phyloP scores from a whole-genome alignment of 2,113 vertebrate species.

The Crotophaga sulcirostris region DNA sequence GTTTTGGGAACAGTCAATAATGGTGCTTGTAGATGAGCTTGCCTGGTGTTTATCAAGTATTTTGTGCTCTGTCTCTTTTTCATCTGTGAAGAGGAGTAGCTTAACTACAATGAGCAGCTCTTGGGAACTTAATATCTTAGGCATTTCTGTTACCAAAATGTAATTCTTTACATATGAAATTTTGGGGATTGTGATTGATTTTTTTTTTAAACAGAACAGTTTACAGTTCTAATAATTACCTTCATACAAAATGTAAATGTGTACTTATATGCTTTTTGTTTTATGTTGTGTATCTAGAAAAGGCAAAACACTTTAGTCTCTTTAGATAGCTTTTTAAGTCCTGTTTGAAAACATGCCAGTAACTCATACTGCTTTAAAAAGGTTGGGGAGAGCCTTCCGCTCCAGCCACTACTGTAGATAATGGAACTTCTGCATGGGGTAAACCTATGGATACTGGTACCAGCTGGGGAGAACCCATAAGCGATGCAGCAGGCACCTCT shows the following conservation, averaged over 20 bases:
- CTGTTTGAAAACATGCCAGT: neutral
- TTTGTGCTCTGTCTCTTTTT: neutral
- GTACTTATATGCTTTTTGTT: neutral
- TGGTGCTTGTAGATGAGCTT: neutral
- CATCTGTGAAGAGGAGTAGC: neutral
- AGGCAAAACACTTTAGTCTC: neutral
- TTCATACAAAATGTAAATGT: neutral
- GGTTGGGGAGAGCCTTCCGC: conserved; percentile 88
- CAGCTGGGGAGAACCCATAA: conserved; percentile 84
- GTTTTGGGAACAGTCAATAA: neutral
- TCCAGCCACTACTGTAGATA: conserved; percentile 90
- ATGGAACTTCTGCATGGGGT: conserved; percentile 95
- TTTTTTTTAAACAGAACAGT: neutral
- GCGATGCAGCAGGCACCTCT: conserved; percentile 73
- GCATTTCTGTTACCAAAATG: neutral
- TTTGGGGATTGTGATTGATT: neutral
- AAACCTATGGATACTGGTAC: conserved; percentile 87
- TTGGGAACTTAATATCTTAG: neutral
- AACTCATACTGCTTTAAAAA: conserved; percentile 69
- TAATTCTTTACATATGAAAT: neutral
- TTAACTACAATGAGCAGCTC: neutral
- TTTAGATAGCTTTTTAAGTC: neutral
- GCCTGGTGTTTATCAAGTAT: neutral
- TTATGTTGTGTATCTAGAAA: neutral
- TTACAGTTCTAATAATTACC: neutral